Base-by-base conservation (phyloP, 2,888 invertebrate species). In the Norana najaformis region DNA sequence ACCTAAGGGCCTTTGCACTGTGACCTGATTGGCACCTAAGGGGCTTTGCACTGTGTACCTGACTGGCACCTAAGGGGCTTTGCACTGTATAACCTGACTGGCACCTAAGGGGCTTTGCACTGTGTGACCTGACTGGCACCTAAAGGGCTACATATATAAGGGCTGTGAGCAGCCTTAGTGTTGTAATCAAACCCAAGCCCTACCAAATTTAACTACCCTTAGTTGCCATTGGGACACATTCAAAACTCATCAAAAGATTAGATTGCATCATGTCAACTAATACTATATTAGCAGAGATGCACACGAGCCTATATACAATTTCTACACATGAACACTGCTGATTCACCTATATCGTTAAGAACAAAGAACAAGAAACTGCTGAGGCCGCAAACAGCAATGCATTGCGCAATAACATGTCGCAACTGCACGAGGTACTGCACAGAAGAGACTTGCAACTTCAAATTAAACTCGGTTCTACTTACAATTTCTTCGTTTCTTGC, bases 401-500 rank as follows among this genome's bases (percentile, higher is more conserved):
- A 47, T 47, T 47, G 20, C 20, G 47, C 47, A 47, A 47, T 47
- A 47, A 18, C 69, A 69, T n/a, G 69, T n/a, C 69, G 69, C 30
- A 23, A 30, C 23, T 69, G 69, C 30, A 69, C 69, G 69, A 69
- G 23, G 69, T n/a, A 6, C n/a, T n/a, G 6, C 30, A 8, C 69
- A 69, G n/a, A n/a, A 4, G 69, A 69, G 69, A 69, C 16, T 0
- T 69, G 85, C 85, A 85, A 11, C 2, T 3, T 36, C 2, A 85
- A 37, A 85, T 34, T 11, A 85, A 82, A 85, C 36, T 23, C 69
- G n/a, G 69, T n/a, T 13, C 36, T 36, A 85, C 85, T 85, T 36
- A 85, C 85, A 37, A 18, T 36, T 85, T 37, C 85, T 85, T 85
- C 85, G 37, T 37, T 85, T 85, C 85, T 36, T 85, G 85, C 85